Base-by-base conservation (phyloP, 2,888 invertebrate species). In the Pammene fasciana region DNA sequence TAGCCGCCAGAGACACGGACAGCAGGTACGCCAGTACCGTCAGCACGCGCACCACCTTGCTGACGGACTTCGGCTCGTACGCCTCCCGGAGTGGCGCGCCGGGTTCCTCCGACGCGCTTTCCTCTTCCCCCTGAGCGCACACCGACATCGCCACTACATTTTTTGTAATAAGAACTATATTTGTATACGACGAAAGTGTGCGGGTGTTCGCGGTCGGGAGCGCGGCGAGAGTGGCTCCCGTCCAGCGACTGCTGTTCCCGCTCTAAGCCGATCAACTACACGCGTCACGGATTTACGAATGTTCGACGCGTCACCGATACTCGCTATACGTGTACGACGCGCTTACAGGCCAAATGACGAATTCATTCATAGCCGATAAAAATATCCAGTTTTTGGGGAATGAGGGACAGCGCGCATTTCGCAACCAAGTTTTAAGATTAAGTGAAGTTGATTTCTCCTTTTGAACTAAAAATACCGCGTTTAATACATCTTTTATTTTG, bases 1-100 rank as follows among this genome's bases (percentile, higher is more conserved):
- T 96, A 7, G 96, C 97, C 6, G 96, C 96, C 87, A 96, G 94
- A n/a, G 97, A 97, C 57, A 97, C 97, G n/a, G 96, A 96, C 73
- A 96, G 92, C 75, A 97, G 94, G 86, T 97, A 97, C 11, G 96
- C 96, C 79, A 96, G 84, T 67, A 97, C 97, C 0, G 97, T 97
- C 73, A 97, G 92, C 65, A 97, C 93, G 54, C 97, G 87, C 72
- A 93, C 90, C 76, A 89, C 82, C 73, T 88, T 93, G 81, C 91
- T 90, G 54, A 83, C 86, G 14, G 85, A 83, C 79, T 93, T 93
- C 80, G 86, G 83, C 72, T 89, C 88, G 80, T 88, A 85, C 52
- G 83, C 81, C 65, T 91, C 89, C 52, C 87, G 86, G 65, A 82
- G 78, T 55, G 86, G 80, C 64, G 79, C 77, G 14, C 77, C 77